These are phyloP conservation scores for Drosophila pseudotalamancana DNA, from an alignment of 2,888 invertebrate genomes.

Conservation along the genomic window DNA sequence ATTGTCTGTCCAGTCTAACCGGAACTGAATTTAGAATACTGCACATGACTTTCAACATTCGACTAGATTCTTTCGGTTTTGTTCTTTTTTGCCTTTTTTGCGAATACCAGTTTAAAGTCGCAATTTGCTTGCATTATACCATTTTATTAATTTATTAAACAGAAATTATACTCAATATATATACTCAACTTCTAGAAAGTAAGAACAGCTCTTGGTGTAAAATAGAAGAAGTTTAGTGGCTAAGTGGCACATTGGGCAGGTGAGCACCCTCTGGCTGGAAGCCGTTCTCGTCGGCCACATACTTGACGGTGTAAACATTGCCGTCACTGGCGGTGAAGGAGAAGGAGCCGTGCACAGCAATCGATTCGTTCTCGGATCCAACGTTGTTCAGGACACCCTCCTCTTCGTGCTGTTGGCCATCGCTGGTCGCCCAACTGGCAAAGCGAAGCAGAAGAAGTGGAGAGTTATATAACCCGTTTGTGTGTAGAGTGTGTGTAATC, in stretches of 20 bases:
- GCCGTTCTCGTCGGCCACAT: slow-evolving; percentile 83
- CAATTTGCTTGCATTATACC: slow-evolving; percentile 46
- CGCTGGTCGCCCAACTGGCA: slow-evolving; percentile 83
- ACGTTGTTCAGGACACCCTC: slow-evolving; percentile 85
- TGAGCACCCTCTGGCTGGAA: slow-evolving; percentile 85
- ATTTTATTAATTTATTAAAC: slow-evolving; percentile 65
- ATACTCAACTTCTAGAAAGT: slow-evolving; percentile 48
- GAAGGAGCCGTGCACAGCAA: slow-evolving; percentile 85
- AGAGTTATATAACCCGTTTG: too few species aligned
- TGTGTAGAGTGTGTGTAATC: background rate
- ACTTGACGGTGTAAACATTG: slow-evolving; percentile 86
- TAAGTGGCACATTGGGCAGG: slow-evolving; percentile 65
- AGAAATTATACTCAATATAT: too few species aligned
- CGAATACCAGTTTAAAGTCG: background rate
- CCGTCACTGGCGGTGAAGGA: slow-evolving; percentile 86
- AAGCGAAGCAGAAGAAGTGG: too few species aligned
- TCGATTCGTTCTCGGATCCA: slow-evolving; percentile 85
- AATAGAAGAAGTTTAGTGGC: slow-evolving; percentile 43
- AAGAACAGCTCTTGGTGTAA: slow-evolving; percentile 71
- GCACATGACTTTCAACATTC: too few species aligned
- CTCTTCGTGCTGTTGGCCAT: slow-evolving; percentile 86
- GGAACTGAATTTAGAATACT: too few species aligned
- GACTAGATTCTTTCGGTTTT: too few species aligned
- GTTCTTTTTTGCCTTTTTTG: too few species aligned
- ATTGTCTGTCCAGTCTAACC: too few species aligned